A percentile compares a stretch with the other conserved stretches of the same genome.
These are phyloP conservation scores for Pammene aurita DNA, from an alignment of 2,888 invertebrate species.

Conservation along the genomic window DNA sequence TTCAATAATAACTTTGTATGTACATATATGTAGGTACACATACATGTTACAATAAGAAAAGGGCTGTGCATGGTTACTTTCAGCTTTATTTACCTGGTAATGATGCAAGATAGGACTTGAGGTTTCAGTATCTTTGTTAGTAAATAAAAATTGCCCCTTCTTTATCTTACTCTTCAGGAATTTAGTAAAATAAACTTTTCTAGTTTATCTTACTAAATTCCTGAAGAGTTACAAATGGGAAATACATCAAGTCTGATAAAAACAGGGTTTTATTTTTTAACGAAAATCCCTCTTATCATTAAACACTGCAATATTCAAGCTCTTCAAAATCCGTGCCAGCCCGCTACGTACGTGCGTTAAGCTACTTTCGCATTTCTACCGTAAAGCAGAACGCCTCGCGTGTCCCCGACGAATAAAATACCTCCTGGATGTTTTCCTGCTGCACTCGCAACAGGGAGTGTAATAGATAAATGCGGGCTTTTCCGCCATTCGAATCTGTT, in stretches of 20 bases:
- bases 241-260: neutral
- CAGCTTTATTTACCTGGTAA: no score
- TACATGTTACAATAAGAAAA: no score
- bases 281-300: neutral
- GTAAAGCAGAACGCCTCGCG: slow-evolving; percentile 23
- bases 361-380: slow-evolving; percentile 14
- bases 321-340: slow-evolving; percentile 37
- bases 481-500: slow-evolving; percentile 36
- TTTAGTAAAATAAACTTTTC: no score
- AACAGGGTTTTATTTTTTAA: neutral
- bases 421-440: slow-evolving; percentile 36
- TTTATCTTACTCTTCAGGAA: no score
- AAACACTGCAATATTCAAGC: slow-evolving; percentile 5
- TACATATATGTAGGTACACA: no score
- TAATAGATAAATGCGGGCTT: slow-evolving; percentile 41
- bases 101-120: no score
- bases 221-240: no score
- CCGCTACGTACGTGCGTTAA: slow-evolving; percentile 33
- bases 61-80: no score
- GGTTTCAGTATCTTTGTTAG: no score
- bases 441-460: slow-evolving; percentile 33
- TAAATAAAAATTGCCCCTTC: no score
- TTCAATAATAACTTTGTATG: no score
- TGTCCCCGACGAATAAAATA: slow-evolving; percentile 34
- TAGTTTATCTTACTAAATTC: no score